A percentile compares a stretch with the other conserved stretches of the same genome.
Evolutionary conservation across 1,140 invertebrate species (phyloP).

Genomic region (Batillaria attramentaria): DNA sequence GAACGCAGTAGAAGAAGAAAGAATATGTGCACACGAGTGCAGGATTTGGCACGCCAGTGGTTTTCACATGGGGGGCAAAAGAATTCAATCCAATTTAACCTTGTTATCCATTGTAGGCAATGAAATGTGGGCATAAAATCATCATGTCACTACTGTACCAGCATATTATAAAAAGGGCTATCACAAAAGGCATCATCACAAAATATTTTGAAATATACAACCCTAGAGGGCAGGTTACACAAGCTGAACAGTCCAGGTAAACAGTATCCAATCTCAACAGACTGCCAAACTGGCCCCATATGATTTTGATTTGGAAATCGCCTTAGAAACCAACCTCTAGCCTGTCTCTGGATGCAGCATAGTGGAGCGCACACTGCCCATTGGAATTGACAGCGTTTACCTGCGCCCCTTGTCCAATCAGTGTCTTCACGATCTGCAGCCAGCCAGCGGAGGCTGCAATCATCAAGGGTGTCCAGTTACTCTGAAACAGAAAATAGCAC

Average conservation of each 20-base stretch:
- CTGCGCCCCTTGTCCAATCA: constrained; percentile 81
- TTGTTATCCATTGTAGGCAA: too few relatives aligned
- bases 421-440: constrained; percentile 78
- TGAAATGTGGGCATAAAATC: too few relatives aligned
- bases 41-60: too few relatives aligned
- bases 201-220: not conserved
- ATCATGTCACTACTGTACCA: not conserved
- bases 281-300: not conserved
- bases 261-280: not conserved
- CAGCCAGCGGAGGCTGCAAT: constrained; percentile 86
- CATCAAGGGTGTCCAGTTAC: constrained; percentile 85
- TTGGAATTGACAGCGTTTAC: constrained; percentile 81
- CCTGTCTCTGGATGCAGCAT: constrained; percentile 68
- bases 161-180: not conserved
- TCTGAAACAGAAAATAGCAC: too few relatives aligned
- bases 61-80: too few relatives aligned
- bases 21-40: too few relatives aligned
- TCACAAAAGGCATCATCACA: too few relatives aligned
- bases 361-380: constrained; percentile 67
- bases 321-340: constrained; percentile 56
- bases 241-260: not conserved
- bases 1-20: too few relatives aligned
- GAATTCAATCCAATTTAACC: too few relatives aligned
- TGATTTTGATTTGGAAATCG: not conserved
- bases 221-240: not conserved